These are phyloP conservation scores for Scylla paramamosain DNA, from an alignment of 1,140 invertebrate genomes.

Conservation along the genomic window DNA sequence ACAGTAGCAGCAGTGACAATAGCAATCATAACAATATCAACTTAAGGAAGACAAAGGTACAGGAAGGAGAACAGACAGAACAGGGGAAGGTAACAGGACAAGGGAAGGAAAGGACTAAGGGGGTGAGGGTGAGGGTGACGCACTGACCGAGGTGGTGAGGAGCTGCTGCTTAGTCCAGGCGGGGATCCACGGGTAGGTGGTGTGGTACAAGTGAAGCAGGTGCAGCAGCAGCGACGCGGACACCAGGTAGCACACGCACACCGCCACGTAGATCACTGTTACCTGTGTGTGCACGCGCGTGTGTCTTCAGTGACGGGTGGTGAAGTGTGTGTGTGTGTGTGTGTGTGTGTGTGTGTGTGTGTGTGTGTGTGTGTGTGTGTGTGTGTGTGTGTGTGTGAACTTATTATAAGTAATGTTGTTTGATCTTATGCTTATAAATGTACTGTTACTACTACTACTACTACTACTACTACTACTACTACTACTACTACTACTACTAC, in stretches of 20 bases:
- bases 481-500: conserved; percentile 32
- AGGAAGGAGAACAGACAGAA: not conserved
- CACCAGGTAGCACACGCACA: conserved; percentile 85
- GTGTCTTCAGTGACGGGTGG: not conserved
- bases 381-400: too few relatives aligned
- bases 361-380: too few relatives aligned
- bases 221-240: conserved; percentile 85
- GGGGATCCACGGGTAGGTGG: conserved; percentile 84
- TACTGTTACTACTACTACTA: conserved; percentile 11
- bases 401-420: not conserved
- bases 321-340: conserved; percentile 44
- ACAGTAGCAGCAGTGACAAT: not conserved
- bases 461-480: conserved; percentile 13
- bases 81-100: not conserved
- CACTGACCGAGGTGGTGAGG: conserved; percentile 82
- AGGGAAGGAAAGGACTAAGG: too few relatives aligned
- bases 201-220: conserved; percentile 84
- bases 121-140: not conserved
- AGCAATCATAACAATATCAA: not conserved
- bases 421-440: not conserved
- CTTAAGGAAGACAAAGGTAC: not conserved
- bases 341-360: conserved; percentile 49
- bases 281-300: conserved; percentile 81
- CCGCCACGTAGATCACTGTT: conserved; percentile 84
- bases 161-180: conserved; percentile 82